Evolutionary conservation across 92 coral and sea anemone species (phyloP).

Genomic region (Heliopora coerulea): DNA sequence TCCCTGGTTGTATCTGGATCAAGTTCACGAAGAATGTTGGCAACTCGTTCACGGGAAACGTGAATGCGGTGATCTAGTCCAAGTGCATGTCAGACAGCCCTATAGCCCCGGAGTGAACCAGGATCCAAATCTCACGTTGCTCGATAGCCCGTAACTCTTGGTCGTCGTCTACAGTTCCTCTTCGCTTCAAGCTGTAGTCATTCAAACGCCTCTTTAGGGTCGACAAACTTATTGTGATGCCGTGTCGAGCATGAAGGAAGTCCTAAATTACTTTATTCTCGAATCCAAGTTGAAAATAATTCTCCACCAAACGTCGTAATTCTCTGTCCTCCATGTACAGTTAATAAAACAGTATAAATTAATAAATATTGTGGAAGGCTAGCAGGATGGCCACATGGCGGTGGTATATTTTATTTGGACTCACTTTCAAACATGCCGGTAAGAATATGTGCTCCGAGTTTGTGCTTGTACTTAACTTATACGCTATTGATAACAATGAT

Average conservation of each 20-base stretch:
- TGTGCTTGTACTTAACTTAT: no score
- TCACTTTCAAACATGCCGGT: no score
- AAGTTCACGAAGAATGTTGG: constrained; percentile 43
- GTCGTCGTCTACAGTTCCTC: constrained; percentile 17
- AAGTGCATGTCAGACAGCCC: constrained; percentile 54
- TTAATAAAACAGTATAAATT: no score
- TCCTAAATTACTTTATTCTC: constrained; percentile 42
- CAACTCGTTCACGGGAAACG: constrained; percentile 40
- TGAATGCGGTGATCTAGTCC: constrained; percentile 40
- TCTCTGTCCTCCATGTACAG: not conserved
- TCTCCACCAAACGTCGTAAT: not conserved
- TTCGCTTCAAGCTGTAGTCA: constrained; percentile 33
- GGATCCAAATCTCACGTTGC: constrained; percentile 34
- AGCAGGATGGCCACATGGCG: no score
- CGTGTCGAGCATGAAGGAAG: constrained; percentile 32
- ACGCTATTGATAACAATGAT: no score
- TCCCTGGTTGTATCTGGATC: constrained; percentile 34
- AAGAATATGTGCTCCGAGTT: no score
- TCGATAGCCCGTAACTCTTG: constrained; percentile 29
- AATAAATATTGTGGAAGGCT: no score
- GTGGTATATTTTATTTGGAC: no score
- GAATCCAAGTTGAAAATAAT: constrained; percentile 48
- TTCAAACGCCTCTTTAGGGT: constrained; percentile 49
- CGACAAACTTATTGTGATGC: constrained; percentile 22
- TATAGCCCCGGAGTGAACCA: constrained; percentile 42